Evolutionary conservation across 2,797 vertebrate genomes (phyloP).

Genomic region (Chaunax sp.): DNA sequence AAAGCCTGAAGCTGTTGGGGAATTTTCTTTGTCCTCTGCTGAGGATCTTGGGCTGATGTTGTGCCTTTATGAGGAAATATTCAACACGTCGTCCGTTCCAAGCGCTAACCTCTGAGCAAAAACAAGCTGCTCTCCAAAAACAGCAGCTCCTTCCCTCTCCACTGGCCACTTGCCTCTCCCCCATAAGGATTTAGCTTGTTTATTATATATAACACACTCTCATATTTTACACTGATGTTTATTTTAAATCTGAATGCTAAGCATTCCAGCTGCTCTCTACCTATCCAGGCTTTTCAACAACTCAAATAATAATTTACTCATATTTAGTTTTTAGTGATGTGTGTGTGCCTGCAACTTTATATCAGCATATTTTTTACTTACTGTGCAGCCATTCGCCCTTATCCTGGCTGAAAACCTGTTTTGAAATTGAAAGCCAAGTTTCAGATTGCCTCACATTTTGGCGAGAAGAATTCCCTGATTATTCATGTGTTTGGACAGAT

Average conservation of each 20-base stretch:
- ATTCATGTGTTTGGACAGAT: slow-evolving; percentile 47
- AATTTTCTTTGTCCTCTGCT: slow-evolving; percentile 57
- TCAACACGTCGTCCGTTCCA: slow-evolving; percentile 70
- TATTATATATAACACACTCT: slow-evolving; percentile 54
- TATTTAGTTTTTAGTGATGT: slow-evolving; percentile 15
- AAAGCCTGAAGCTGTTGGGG: slow-evolving; percentile 55
- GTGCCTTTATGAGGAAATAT: slow-evolving; percentile 74
- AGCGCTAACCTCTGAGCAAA: slow-evolving; percentile 66
- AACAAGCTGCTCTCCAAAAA: slow-evolving; percentile 75
- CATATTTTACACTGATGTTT: slow-evolving; percentile 54
- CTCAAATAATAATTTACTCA: slow-evolving; percentile 12
- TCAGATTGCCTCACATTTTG: slow-evolving; percentile 47
- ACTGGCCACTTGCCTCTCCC: slow-evolving; percentile 62
- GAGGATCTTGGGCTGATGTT: slow-evolving; percentile 65
- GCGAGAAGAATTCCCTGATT: slow-evolving; percentile 48
- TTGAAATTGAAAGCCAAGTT: slow-evolving; percentile 51
- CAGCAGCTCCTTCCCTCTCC: slow-evolving; percentile 70
- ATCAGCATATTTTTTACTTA: slow-evolving; percentile 22
- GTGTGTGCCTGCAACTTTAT: slow-evolving; percentile 10
- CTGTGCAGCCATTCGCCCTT: slow-evolving; percentile 36
- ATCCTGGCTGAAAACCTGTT: slow-evolving; percentile 50
- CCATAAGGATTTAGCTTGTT: slow-evolving; percentile 61
- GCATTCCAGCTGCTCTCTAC: slow-evolving; percentile 37
- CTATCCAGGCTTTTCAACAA: slow-evolving; percentile 34
- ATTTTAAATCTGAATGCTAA: slow-evolving; percentile 53